Evolutionary conservation across 2,797 vertebrate genomes (phyloP), one percentile per base, ranked within the genome.

Genomic region (Poecilia wingei): DNA sequence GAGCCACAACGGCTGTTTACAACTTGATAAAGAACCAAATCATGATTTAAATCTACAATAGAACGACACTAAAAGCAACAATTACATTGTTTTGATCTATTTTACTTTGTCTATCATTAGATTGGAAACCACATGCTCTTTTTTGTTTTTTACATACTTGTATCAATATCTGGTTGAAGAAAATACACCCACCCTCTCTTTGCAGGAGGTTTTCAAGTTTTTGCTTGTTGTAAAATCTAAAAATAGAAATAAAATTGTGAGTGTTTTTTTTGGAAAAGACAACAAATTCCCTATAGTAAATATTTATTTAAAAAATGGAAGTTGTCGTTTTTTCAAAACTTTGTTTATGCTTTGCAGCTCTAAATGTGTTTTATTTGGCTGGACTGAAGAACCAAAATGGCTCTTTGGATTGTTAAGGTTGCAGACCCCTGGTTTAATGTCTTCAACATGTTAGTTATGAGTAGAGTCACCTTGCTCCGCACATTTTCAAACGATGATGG

Each of bases 401-500:
- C 25, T 55, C 49, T 8, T 22, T 51, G 49, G 51, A 22, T 53
- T n/a, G 25, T n/a, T 10, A 12, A 10, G 53, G 25, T 1, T 4
- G 53, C 53, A 55, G 53, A 55, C 1, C 8, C 22, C 53, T 55
- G 53, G 57, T 33, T 61, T 33, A 61, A 33, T 18, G 13, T 18
- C 33, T 64, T 39, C 3, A 36, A 10, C 33, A 9, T 64, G 14
- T 64, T 22, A 64, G 6, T 3, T 6, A 28, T 3, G 18, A 57
- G 22, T 16, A 45, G 76, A 82, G 96, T 96, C 91, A 99, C 98
- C 97, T 99, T 99, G 84, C 98, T 98, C 81, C 98, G 97, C 90
- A 99, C 98, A 81, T 99, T 99, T 95, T 99, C 98, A 93, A 99
- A 99, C 46, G 98, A 99, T 28, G 98, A 98, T 4, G 98, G 98